These are phyloP conservation scores for Drosophila oshimai DNA, from an alignment of 1,140 invertebrate species.

Conservation along the genomic window DNA sequence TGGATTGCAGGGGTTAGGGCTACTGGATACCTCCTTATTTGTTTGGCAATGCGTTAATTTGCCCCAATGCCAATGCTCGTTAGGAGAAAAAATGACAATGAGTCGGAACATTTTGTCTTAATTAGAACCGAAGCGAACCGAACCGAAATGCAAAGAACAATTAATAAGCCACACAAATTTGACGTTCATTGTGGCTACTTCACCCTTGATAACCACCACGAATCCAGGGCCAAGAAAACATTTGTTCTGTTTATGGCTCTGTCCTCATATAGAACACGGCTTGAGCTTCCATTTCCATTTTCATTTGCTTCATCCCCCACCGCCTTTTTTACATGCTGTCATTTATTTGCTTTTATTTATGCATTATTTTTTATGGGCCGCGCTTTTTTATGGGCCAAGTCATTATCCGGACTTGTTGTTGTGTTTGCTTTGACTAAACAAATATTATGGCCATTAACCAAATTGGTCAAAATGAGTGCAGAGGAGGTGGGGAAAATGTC, in stretches of 20 bases:
- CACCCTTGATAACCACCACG: conserved; percentile 10
- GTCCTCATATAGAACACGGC: conserved; percentile 22
- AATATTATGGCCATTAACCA: conserved; percentile 79
- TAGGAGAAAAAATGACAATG: conserved; percentile 15
- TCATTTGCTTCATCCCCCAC: not conserved
- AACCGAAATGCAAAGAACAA: conserved; percentile 62
- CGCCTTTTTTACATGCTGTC: conserved; percentile 64
- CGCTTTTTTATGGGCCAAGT: conserved; percentile 67
- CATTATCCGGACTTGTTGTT: conserved; percentile 66
- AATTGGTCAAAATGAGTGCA: conserved; percentile 63
- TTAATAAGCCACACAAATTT: conserved; percentile 77
- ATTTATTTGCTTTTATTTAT: conserved; percentile 80
- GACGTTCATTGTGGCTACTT: conserved; percentile 65
- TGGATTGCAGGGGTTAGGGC: no score
- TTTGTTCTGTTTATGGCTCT: conserved; percentile 35
- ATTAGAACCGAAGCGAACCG: conserved; percentile 50
- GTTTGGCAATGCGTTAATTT: conserved; percentile 19
- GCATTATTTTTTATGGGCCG: conserved; percentile 76
- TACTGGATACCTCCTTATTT: conserved; percentile 30
- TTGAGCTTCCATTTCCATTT: conserved; percentile 7
- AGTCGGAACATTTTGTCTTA: conserved; percentile 68
- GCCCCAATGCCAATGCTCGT: conserved; percentile 15
- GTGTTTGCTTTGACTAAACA: conserved; percentile 78
- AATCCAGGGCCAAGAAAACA: conserved; percentile 24
- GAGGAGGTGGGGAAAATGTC: not conserved